Evolutionary conservation across 2,888 invertebrate species (phyloP), one percentile per base, ranked within the genome.

Genomic region (Tanypteryx hageni): DNA sequence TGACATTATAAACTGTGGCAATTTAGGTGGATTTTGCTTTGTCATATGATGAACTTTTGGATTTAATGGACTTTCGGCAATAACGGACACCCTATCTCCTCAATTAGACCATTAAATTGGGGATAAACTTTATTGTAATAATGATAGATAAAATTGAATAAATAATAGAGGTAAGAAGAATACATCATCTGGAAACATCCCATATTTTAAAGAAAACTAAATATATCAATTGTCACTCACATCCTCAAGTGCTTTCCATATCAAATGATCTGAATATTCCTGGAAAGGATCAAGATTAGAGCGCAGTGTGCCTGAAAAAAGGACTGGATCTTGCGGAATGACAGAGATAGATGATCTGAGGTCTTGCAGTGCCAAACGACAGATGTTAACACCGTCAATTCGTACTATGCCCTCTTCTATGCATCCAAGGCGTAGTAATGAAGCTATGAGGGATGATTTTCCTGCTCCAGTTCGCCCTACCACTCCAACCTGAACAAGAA

Each of bases 251-350:
- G 98, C 98, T 93, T 96, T 96, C 98, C 99, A 99, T 0, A 99
- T 95, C 92, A 97, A 96, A n/a, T 96, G 96, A 94, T 99, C 99
- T 0, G 96, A 96, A 94, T 97, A 97, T 94, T 97, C 97, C 93
- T 97, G 96, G 94, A 99, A 98, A 0, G 99, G 99, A 95, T 99
- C 99, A 93, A 99, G 96, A 95, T 99, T 99, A 94, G 97, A 97
- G 4, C 99, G 96, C 95, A 99, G 96, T 7, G 98, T 97, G 85
- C 98, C 99, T 0, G 98, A 97, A 95, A 99, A 97, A 86, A 98
- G 95, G 92, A 98, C 97, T 0, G 98, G 98, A 94, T 98, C 98
- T 95, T 98, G 97, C 0, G 98, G 98, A 94, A 98, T 98, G 94
- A 98, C 98, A 13, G 98, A 97, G 93, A 98, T 96, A 94, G 96